Evolutionary conservation across 2,113 vertebrate genomes (phyloP).

Genomic region (Bos javanicus): DNA sequence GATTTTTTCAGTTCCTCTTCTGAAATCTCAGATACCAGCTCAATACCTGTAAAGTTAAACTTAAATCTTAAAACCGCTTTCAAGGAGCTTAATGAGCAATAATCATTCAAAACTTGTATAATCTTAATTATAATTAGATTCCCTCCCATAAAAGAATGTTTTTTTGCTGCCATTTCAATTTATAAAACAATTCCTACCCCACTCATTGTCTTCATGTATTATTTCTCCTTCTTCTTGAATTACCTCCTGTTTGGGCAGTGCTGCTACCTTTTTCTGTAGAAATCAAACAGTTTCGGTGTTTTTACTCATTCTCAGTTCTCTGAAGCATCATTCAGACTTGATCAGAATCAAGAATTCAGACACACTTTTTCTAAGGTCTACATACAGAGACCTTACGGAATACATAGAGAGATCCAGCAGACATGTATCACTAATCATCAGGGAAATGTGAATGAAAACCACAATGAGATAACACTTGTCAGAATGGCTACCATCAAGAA

Average conservation of each 20-base stretch:
- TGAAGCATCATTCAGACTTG: neutral
- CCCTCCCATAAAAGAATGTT: neutral
- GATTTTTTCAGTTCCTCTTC: conserved; percentile 90
- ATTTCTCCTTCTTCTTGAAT: conserved; percentile 82
- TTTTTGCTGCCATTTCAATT: neutral
- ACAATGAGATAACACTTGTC: neutral
- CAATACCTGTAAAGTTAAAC: conserved; percentile 86
- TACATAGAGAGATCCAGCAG: neutral
- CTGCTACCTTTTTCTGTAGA: conserved; percentile 85
- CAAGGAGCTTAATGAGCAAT: conserved; percentile 1
- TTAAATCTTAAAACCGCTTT: neutral
- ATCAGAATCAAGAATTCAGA: neutral
- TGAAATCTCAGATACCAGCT: conserved; percentile 92
- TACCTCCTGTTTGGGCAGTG: conserved; percentile 83
- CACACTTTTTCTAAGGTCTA: neutral
- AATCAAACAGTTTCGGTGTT: conserved; percentile 9
- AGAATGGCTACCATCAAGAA: neutral
- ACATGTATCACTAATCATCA: neutral
- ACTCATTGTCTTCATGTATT: conserved; percentile 94
- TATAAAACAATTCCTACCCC: conserved; percentile 83
- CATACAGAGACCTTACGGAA: neutral
- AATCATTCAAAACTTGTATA: neutral
- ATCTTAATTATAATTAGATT: neutral
- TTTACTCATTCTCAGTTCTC: neutral
- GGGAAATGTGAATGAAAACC: neutral